These are phyloP conservation scores for Podabrus alpinus DNA, from an alignment of 2,888 invertebrate genomes.

Conservation along the genomic window DNA sequence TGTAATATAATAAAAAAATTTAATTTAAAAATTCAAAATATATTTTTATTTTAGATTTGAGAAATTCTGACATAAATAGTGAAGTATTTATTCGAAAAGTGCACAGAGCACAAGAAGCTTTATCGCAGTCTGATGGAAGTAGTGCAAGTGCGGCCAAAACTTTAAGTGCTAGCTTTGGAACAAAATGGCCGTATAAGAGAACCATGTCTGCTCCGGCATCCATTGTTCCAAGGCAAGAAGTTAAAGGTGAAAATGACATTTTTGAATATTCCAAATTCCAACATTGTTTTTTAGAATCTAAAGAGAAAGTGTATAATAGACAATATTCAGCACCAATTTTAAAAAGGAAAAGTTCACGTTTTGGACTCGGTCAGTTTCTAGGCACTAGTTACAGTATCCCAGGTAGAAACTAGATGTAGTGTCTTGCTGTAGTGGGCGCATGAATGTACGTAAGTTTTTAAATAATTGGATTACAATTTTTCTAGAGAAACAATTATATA, in stretches of 20 bases:
- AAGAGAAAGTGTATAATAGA: constrained; percentile 85
- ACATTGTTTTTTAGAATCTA: constrained; percentile 55
- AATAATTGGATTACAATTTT: not conserved
- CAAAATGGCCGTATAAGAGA: constrained; percentile 93
- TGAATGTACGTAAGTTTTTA: constrained; percentile 38
- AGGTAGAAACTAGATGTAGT: constrained; percentile 61
- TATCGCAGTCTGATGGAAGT: constrained; percentile 74
- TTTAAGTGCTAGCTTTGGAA: constrained; percentile 84
- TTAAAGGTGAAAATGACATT: constrained; percentile 57
- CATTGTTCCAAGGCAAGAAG: constrained; percentile 75
- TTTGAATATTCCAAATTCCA: not conserved
- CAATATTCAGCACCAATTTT: constrained; percentile 96
- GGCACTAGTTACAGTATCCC: constrained; percentile 66
- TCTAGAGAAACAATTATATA: not conserved
- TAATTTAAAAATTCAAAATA: no score
- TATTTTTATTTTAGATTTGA: constrained; percentile 69
- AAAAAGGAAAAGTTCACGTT: constrained; percentile 89
- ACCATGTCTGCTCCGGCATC: constrained; percentile 93
- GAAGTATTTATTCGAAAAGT: constrained; percentile 86
- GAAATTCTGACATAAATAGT: constrained; percentile 85
- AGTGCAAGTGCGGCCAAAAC: constrained; percentile 69
- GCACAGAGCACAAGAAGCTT: constrained; percentile 85
- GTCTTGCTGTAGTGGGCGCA: constrained; percentile 55
- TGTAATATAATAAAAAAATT: no score
- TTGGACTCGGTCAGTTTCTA: constrained; percentile 86